These are phyloP conservation scores for Drosophila fungiperda DNA, from an alignment of 2,888 invertebrate genomes.

Conservation along the genomic window DNA sequence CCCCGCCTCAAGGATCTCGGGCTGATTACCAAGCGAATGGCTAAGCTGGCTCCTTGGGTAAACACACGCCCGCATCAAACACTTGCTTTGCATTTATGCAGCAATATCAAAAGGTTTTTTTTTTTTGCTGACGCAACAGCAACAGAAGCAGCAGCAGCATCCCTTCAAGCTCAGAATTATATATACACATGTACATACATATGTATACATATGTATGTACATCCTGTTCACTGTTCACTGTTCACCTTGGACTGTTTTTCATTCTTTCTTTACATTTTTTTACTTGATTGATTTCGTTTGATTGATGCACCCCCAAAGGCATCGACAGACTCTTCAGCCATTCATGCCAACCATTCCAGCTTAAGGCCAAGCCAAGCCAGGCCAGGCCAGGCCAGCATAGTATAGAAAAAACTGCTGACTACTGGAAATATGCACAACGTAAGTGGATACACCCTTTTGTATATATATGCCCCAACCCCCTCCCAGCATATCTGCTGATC, in stretches of 20 bases:
- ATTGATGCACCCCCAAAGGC: constrained; percentile 43
- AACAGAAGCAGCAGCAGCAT: not conserved
- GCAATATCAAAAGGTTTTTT: constrained; percentile 70
- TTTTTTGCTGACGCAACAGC: constrained; percentile 57
- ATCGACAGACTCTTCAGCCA: constrained; percentile 29
- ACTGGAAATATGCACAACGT: constrained; percentile 37
- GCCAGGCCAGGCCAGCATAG: constrained; percentile 8
- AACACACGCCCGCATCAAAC: constrained; percentile 61
- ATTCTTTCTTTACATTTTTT: constrained; percentile 20
- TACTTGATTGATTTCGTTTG: constrained; percentile 58
- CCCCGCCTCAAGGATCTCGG: constrained; percentile 32
- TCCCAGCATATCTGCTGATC: constrained; percentile 16
- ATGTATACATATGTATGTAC: constrained; percentile 9
- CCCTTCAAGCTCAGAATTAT: constrained; percentile 7
- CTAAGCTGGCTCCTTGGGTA: constrained; percentile 47
- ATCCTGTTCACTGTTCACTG: constrained; percentile 6
- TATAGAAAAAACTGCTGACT: constrained; percentile 47
- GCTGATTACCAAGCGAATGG: constrained; percentile 56
- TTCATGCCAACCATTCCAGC: constrained; percentile 25
- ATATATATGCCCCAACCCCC: not conserved
- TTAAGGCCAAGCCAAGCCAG: constrained; percentile 29
- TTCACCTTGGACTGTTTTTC: constrained; percentile 51
- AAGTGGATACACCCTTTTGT: constrained; percentile 30
- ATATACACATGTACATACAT: not conserved
- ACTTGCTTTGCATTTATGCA: constrained; percentile 75